These are phyloP conservation scores for Thyatira batis DNA, from an alignment of 2,888 invertebrate genomes.

Conservation along the genomic window DNA sequence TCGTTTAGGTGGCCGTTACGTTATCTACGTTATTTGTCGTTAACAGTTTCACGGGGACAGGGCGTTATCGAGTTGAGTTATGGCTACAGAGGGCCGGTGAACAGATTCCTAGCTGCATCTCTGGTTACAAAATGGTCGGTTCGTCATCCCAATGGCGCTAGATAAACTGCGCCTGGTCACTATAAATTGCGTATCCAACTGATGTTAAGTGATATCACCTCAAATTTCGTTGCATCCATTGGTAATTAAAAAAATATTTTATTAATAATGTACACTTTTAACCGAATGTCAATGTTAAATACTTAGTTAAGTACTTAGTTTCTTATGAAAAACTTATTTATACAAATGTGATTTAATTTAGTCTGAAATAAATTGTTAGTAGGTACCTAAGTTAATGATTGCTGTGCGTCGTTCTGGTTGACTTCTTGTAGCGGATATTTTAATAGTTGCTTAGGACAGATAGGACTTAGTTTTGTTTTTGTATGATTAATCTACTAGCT, in stretches of 20 bases:
- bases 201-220: slow-evolving; percentile 7
- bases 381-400: no score
- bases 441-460: no score
- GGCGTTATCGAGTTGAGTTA: slow-evolving; percentile 76
- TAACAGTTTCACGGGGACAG: slow-evolving; percentile 66
- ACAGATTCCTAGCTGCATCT: slow-evolving; percentile 57
- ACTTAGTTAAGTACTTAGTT: no score
- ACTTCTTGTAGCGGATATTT: no score
- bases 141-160: slow-evolving; percentile 43
- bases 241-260: background rate
- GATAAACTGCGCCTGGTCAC: slow-evolving; percentile 50
- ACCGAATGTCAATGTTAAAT: background rate
- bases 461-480: no score
- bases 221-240: background rate
- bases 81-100: slow-evolving; percentile 49
- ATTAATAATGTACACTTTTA: background rate
- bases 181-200: slow-evolving; percentile 35
- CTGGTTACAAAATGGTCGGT: slow-evolving; percentile 58
- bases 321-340: no score
- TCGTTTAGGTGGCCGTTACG: slow-evolving; percentile 75
- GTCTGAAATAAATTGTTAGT: no score
- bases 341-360: no score
- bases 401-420: no score
- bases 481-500: no score
- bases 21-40: slow-evolving; percentile 80